A percentile compares a stretch with the other conserved stretches of the same genome.
These are phyloP conservation scores for Bellardia pandia DNA, from an alignment of 2,888 invertebrate genomes.

Conservation along the genomic window DNA sequence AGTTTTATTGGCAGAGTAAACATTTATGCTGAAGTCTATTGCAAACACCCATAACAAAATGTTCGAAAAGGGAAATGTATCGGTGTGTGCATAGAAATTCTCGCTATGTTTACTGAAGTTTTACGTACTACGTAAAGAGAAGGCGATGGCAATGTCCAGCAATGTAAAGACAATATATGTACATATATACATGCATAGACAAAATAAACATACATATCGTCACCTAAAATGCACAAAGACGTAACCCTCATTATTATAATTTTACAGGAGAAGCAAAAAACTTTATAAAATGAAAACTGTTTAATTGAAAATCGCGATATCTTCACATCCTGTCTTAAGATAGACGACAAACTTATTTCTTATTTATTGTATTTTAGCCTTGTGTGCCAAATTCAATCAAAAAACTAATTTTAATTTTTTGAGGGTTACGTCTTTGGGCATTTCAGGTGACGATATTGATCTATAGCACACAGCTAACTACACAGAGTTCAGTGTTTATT, in stretches of 20 bases:
- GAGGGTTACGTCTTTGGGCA: too few species aligned
- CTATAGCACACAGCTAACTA: background rate
- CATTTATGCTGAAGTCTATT: slow-evolving; percentile 4
- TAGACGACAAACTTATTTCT: too few species aligned
- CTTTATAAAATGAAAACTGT: too few species aligned
- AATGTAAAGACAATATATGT: background rate
- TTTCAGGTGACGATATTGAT: too few species aligned
- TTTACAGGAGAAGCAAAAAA: too few species aligned
- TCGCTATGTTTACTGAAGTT: background rate
- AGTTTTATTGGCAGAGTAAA: background rate
- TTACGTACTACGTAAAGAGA: background rate
- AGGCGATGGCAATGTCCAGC: background rate
- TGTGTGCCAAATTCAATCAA: too few species aligned
- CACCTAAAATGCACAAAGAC: too few species aligned
- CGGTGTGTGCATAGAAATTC: background rate
- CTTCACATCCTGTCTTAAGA: too few species aligned
- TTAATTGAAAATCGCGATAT: too few species aligned
- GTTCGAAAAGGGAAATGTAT: background rate
- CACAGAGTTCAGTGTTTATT: slow-evolving; percentile 20
- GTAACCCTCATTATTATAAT: too few species aligned
- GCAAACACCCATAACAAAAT: slow-evolving; percentile 31
- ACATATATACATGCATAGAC: background rate
- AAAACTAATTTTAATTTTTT: too few species aligned
- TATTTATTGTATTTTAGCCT: too few species aligned
- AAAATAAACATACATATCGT: background rate